Evolutionary conservation across 2,888 invertebrate species (phyloP).

Genomic region (Cephus runcator): DNA sequence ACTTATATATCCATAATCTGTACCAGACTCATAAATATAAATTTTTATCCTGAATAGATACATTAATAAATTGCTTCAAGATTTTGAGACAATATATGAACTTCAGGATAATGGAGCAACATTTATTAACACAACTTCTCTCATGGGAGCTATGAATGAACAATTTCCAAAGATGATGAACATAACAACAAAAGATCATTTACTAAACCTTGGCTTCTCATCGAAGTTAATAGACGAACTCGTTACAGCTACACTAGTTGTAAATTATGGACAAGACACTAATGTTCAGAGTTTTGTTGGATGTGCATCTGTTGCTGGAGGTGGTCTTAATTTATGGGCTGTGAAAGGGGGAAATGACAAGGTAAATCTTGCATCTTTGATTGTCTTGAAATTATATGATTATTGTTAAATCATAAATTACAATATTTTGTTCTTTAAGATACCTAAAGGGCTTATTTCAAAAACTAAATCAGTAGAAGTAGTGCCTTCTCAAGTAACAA

Average conservation of each 20-base stretch:
- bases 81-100: conserved; percentile 68
- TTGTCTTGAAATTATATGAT: background rate
- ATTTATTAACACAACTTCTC: conserved; percentile 67
- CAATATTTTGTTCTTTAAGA: conserved; percentile 36
- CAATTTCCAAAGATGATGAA: conserved; percentile 65
- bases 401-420: background rate
- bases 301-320: conserved; percentile 68
- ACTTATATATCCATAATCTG: too few relatives aligned
- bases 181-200: conserved; percentile 56
- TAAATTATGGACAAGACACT: conserved; percentile 73
- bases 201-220: conserved; percentile 64
- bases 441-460: conserved; percentile 51
- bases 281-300: conserved; percentile 68
- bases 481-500: conserved; percentile 42
- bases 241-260: conserved; percentile 67
- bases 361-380: conserved; percentile 41
- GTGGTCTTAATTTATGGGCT: conserved; percentile 68
- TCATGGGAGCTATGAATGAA: conserved; percentile 68
- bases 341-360: conserved; percentile 71
- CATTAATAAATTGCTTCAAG: conserved; percentile 39
- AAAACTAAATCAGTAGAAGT: conserved; percentile 45
- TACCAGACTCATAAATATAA: conserved; percentile 28
- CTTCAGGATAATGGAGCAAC: conserved; percentile 67
- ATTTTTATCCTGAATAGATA: conserved; percentile 36
- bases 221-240: conserved; percentile 69